Evolutionary conservation across 2,113 vertebrate genomes (phyloP), one percentile per base, ranked within the genome.

Genomic region (Nettapus auritus): DNA sequence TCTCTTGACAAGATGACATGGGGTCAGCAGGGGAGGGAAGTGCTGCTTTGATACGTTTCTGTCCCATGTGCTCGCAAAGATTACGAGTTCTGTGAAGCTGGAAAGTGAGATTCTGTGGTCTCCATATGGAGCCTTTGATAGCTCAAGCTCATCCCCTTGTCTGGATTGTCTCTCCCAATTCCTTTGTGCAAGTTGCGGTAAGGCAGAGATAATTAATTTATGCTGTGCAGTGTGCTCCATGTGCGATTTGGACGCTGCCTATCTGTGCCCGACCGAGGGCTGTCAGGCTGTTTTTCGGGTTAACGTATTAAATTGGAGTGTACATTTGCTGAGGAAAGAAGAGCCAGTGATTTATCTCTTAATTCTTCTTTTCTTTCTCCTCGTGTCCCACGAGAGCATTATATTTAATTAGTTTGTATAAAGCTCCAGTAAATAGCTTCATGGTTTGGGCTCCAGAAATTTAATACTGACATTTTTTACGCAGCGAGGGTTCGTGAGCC

Each of bases 331-430:
- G 86, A 75, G 82, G 89, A 90, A 84, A 62, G 81, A 93, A 78
- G 73, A 84, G 52, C 78, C 60, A 42, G 71, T 87, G 89, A 94
- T 94, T 95, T 95, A 93, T 94, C 87, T 87, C 73, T 53, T 83
- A 85, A 92, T 82, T 96, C 92, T 88, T 81, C 63, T 92, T 92
- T 81, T 84, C 90, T 90, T 85, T 92, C 93, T 93, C 89, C 82
- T 89, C 52, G 0, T 59, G 63, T 98, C 94, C 96, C 90, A 68
- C 6, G 96, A 94, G 96, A 97, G 92, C 96, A 96, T 96, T 98
- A 94, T 95, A 97, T 97, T 97, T 98, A 98, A 98, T 98, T 97
- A 97, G 97, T 98, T 97, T 98, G 92, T 96, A 62, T 94, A 97
- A 97, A 98, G 96, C 96, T 95, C 92, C 88, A 91, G 90, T 98